phyloP scores from a whole-genome alignment of 2,888 invertebrate species.

The Hypena proboscidalis region DNA sequence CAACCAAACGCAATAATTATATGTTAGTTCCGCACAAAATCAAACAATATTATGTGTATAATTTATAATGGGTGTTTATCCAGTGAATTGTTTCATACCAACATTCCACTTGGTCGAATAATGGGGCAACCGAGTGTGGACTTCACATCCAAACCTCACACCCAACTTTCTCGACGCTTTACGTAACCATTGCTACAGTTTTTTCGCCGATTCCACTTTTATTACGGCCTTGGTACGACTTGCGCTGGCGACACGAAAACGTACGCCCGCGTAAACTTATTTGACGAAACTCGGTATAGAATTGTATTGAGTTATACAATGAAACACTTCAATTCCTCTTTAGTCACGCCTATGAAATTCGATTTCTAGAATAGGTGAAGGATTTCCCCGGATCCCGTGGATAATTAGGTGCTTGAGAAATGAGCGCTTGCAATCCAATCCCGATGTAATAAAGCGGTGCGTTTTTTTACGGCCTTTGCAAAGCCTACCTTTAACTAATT shows the following conservation, averaged over 20 bases:
- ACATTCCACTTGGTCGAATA: slow-evolving; percentile 46
- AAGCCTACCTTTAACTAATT: slow-evolving; percentile 19
- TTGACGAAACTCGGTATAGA: slow-evolving; percentile 63
- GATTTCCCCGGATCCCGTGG: slow-evolving; percentile 34
- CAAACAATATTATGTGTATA: slow-evolving; percentile 40
- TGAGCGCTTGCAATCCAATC: slow-evolving; percentile 19
- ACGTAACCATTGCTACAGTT: slow-evolving; percentile 69
- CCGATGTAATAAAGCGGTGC: slow-evolving; percentile 22
- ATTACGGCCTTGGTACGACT: slow-evolving; percentile 69
- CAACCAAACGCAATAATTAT: slow-evolving; percentile 25
- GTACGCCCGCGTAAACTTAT: slow-evolving; percentile 62
- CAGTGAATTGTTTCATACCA: slow-evolving; percentile 51
- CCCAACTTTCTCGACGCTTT: slow-evolving; percentile 66
- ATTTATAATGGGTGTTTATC: slow-evolving; percentile 40
- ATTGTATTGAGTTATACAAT: slow-evolving; percentile 49
- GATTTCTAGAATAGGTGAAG: slow-evolving; percentile 42
- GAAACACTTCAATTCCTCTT: slow-evolving; percentile 51
- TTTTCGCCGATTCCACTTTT: slow-evolving; percentile 64
- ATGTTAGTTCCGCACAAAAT: slow-evolving; percentile 43
- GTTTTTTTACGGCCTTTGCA: slow-evolving; percentile 17
- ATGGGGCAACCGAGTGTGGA: slow-evolving; percentile 45
- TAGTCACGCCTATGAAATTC: slow-evolving; percentile 59
- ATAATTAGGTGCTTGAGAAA: slow-evolving; percentile 29
- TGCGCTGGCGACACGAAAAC: slow-evolving; percentile 61
- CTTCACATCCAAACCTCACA: slow-evolving; percentile 52